Base-by-base conservation (phyloP, 2,113 vertebrate species). In the Cochlearius cochlearius region DNA sequence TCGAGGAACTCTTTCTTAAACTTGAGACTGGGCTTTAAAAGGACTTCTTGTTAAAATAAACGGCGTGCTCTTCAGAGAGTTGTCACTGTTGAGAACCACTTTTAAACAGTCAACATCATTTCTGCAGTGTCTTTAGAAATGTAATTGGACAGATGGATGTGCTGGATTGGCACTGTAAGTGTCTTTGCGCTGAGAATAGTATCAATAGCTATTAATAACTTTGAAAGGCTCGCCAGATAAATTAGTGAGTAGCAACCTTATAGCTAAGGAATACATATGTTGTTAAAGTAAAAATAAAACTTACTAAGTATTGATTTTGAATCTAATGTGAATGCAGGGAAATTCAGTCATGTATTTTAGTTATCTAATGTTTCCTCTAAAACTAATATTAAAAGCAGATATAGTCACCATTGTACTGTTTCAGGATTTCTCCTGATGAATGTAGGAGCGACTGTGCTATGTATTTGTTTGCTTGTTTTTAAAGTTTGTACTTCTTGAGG, bases 121-220 rank as follows among this genome's bases (percentile, higher is more conserved):
- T 94, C 90, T 96, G 95, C 95, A 80, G 71, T 80, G 96, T 86
- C 96, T 96, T 95, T 89, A 93, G 95, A 86, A 90, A 81, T 90
- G 86, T 94, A 82, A 93, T 92, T 92, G 94, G 95, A 91, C 96
- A 97, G 97, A 97, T 96, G 92, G 95, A 85, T 96, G 92, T 95
- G 89, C 95, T 96, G 96, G 96, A 96, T 97, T 97, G 96, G 87
- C 94, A 79, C 93, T 95, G 86, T 97, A 97, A 98, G 95, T 98
- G 97, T 92, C 95, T 97, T 97, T 97, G 93, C 26, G 17, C 97
- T 94, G 78, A 97, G 95, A 97, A 97, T 97, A 98, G 97, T 97
- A 97, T 81, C 77, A 90, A 92, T 96, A 92, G 95, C 97, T 97
- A 98, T 97, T 97, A 98, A 97, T 98, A 97, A 93, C 97, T 93